A percentile compares a stretch with the other conserved stretches of the same genome.
Evolutionary conservation across 2,113 vertebrate species (phyloP).

Genomic region (Silurus meridionalis): DNA sequence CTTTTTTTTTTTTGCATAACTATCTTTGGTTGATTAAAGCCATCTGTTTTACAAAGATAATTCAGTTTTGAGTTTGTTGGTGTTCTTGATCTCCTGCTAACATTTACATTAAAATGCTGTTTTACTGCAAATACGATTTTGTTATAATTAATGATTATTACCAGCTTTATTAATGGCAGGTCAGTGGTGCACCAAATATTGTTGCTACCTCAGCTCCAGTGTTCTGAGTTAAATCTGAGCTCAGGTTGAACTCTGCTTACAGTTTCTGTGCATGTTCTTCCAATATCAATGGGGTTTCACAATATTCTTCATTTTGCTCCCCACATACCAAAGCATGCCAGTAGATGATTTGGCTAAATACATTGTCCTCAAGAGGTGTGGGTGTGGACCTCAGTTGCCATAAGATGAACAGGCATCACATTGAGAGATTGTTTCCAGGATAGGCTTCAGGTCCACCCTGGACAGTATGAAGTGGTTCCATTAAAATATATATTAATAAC

Average conservation of each 20-base stretch:
- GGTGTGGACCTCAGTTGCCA: background rate
- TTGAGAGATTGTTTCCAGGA: background rate
- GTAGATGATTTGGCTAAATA: background rate
- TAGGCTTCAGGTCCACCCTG: background rate
- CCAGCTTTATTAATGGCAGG: background rate
- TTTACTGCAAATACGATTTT: background rate
- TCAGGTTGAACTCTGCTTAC: background rate
- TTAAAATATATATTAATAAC: background rate
- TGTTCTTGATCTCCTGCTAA: background rate
- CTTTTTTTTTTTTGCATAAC: slow-evolving; percentile 28
- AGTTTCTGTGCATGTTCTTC: background rate
- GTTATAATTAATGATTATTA: background rate
- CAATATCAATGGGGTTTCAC: background rate
- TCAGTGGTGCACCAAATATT: background rate
- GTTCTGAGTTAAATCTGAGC: background rate
- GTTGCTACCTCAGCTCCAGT: background rate
- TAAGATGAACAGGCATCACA: background rate
- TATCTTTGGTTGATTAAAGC: slow-evolving; percentile 48
- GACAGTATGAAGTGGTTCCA: background rate
- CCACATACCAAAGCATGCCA: background rate
- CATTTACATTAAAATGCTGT: background rate
- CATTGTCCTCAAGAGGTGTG: background rate
- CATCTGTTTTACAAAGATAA: slow-evolving; percentile 30
- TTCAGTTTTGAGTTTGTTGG: background rate
- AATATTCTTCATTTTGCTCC: background rate